These are phyloP conservation scores for Pseudorhiza aurosa DNA, from an alignment of 30 jellyfish, hydroid and myxozoan species.

Conservation along the genomic window DNA sequence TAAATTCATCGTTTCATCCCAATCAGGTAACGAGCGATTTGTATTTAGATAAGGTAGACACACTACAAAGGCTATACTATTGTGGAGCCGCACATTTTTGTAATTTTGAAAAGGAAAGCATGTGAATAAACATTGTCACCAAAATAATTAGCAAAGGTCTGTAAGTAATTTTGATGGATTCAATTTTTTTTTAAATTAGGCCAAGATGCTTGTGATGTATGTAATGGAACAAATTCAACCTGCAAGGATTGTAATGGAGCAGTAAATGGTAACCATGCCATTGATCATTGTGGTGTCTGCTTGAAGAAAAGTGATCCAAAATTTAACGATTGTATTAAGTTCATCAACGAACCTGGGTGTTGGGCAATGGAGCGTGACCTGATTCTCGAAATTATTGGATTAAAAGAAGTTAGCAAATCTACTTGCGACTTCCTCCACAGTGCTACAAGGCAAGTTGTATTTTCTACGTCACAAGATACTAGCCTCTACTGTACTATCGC, in stretches of 20 bases:
- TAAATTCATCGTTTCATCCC: no score
- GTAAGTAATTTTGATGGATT: neutral
- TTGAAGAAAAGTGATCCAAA: conserved; percentile 7
- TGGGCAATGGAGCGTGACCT: neutral
- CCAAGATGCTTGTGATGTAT: conserved; percentile 56
- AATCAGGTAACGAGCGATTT: no score
- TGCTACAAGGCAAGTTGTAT: neutral
- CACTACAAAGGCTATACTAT: no score
- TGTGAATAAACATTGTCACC: no score
- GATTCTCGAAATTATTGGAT: neutral
- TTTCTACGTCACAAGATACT: no score
- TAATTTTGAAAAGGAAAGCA: no score
- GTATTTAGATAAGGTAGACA: no score
- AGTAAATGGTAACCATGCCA: conserved; percentile 24
- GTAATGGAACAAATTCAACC: conserved; percentile 34
- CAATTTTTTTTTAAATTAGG: conserved; percentile 19
- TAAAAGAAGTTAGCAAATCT: neutral
- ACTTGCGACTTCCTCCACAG: neutral
- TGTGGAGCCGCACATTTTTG: no score
- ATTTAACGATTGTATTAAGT: conserved; percentile 4
- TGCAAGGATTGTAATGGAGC: conserved; percentile 53
- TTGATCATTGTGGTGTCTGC: conserved; percentile 39
- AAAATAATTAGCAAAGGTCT: no score
- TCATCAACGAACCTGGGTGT: neutral
- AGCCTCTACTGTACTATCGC: no score